Base-by-base conservation (phyloP, 2,888 invertebrate species). In the Drosophila emarginata region DNA sequence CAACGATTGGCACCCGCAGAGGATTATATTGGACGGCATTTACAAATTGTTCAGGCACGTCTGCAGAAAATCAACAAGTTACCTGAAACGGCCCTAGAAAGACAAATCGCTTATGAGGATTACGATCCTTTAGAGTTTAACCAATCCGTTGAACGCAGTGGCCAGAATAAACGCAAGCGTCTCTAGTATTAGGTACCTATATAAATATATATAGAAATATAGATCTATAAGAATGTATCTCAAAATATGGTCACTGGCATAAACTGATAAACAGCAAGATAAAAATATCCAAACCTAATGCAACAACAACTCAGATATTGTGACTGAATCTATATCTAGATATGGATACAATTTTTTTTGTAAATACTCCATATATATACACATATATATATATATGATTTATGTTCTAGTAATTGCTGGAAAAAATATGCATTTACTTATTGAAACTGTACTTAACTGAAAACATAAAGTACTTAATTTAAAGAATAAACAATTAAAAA, bases 11-110 rank as follows among this genome's bases (percentile, higher is more conserved):
- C 98, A 0, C 98, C 98, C 0, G 93, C 94, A 68, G 98, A 98
- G 91, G 96, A 97, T 82, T 99, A 99, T 93, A 97, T 99, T 50
- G 93, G 95, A 63, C 94, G 96, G 14, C 99, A 99, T 91, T 94
- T 99, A 45, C 95, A 95, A 77, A 98, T 98, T 61, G 98, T 99
- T 71, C 73, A 90, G 40, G 72, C 89, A 76, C 78, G 91, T 67
- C 71, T 91, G 84, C 77, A 89, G 76, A 85, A 89, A 83, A 83
- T 91, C 57, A 78, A 85, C 76, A 89, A 90, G 80, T 78, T 89
- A 82, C 89, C 91, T 78, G 90, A 91, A 64, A 74, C 85, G 69
- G 79, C 89, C 66, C 74, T 78, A 52, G 91, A 92, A 73, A 91
- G 91, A 67, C 85, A 87, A 64, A 73, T 89, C 40, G 92, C 91